These are phyloP conservation scores for Pseudobourletiella spinata DNA, from an alignment of 1,140 invertebrate genomes.

Conservation along the genomic window DNA sequence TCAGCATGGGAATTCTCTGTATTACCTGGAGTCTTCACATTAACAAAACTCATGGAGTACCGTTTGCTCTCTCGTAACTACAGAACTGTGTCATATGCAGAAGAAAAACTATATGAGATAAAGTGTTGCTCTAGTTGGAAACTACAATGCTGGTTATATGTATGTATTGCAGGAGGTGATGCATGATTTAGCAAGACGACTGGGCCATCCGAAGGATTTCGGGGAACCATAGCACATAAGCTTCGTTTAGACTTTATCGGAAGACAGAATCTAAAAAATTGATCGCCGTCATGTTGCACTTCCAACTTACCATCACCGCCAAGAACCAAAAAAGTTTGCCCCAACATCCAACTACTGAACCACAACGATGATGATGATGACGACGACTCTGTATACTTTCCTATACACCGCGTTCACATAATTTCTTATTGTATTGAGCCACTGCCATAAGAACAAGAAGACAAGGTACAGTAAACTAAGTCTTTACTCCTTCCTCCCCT, in stretches of 20 bases:
- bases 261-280: neutral
- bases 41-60: neutral
- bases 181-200: constrained; percentile 44
- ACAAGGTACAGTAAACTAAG: neutral
- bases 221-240: constrained; percentile 30
- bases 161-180: constrained; percentile 41
- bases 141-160: neutral
- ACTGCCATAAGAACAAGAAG: neutral
- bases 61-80: neutral
- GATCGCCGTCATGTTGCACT: neutral
- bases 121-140: neutral
- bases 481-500: neutral
- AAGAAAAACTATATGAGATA: neutral
- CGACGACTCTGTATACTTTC: neutral
- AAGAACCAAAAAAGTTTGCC: neutral
- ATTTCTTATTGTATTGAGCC: neutral
- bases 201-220: constrained; percentile 40
- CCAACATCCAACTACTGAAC: neutral
- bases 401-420: neutral
- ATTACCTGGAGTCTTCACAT: neutral
- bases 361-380: neutral
- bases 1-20: neutral
- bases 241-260: neutral
- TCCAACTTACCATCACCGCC: neutral
- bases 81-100: neutral